Conservation (phyloP, 2,888 invertebrate genomes). For the Agelastica alni region DNA sequence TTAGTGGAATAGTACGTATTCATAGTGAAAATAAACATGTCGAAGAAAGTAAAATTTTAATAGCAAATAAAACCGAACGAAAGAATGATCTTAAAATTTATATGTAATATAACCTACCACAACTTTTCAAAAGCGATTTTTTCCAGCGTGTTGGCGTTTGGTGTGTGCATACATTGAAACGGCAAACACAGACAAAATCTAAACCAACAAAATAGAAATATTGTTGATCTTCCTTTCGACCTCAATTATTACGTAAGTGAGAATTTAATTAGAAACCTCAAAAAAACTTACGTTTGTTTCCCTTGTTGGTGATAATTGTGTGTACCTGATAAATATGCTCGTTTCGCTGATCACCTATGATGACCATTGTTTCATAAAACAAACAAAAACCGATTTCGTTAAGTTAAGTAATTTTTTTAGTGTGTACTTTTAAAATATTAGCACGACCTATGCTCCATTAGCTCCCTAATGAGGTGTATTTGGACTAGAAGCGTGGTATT, state of each 20-base stretch:
- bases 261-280: constrained; percentile 40
- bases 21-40: too few species aligned
- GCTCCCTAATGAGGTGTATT: too few species aligned
- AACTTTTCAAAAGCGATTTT: too few species aligned
- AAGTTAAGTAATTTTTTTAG: neutral
- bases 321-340: constrained; percentile 35
- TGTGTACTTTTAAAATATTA: neutral
- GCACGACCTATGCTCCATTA: too few species aligned
- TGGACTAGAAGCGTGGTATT: too few species aligned
- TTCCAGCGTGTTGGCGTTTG: constrained; percentile 21
- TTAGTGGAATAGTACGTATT: too few species aligned
- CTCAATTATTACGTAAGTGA: constrained; percentile 38
- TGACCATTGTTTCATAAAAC: constrained; percentile 25
- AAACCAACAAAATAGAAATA: constrained; percentile 33
- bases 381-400: constrained; percentile 4
- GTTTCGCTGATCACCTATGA: constrained; percentile 40
- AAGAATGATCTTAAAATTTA: too few species aligned
- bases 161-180: constrained; percentile 17
- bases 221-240: constrained; percentile 32
- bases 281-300: constrained; percentile 38
- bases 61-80: too few species aligned
- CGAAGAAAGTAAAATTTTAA: too few species aligned
- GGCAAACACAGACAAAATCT: constrained; percentile 28
- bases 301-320: constrained; percentile 40
- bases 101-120: constrained; percentile 1